These are phyloP conservation scores for Cremastobaeus sp. DNA, from an alignment of 2,888 invertebrate genomes.

Conservation along the genomic window DNA sequence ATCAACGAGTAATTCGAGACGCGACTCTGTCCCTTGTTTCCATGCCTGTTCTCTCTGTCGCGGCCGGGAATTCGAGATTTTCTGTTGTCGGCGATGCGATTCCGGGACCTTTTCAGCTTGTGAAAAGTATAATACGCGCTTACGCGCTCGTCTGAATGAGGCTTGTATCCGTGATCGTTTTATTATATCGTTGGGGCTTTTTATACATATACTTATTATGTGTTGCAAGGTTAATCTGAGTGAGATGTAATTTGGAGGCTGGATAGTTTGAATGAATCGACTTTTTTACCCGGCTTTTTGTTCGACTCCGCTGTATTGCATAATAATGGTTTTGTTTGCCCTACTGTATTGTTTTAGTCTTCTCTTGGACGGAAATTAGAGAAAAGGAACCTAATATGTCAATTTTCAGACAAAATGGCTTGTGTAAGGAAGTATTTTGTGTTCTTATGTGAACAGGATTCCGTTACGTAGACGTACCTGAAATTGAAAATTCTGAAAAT, in stretches of 20 bases:
- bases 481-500: too few species aligned
- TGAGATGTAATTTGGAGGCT: constrained; percentile 43
- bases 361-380: neutral
- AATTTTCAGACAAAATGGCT: neutral
- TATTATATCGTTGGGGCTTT: constrained; percentile 35
- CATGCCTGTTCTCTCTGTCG: constrained; percentile 20
- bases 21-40: constrained; percentile 63
- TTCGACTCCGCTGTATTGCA: constrained; percentile 14
- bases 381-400: neutral
- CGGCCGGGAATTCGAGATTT: constrained; percentile 71
- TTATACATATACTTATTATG: constrained; percentile 46
- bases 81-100: constrained; percentile 63
- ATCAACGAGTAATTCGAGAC: constrained; percentile 67
- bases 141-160: constrained; percentile 50
- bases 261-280: constrained; percentile 28
- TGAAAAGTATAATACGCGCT: constrained; percentile 58
- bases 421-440: neutral
- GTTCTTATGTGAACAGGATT: too few species aligned
- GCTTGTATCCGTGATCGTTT: constrained; percentile 48
- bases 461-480: too few species aligned
- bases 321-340: constrained; percentile 31
- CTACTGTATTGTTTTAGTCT: constrained; percentile 23
- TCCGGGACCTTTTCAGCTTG: constrained; percentile 25
- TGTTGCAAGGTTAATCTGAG: constrained; percentile 53
- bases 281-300: constrained; percentile 33